A percentile compares a stretch with the other conserved stretches of the same genome.
These are phyloP conservation scores for Alitta virens DNA, from an alignment of 2,888 invertebrate species.

Conservation along the genomic window DNA sequence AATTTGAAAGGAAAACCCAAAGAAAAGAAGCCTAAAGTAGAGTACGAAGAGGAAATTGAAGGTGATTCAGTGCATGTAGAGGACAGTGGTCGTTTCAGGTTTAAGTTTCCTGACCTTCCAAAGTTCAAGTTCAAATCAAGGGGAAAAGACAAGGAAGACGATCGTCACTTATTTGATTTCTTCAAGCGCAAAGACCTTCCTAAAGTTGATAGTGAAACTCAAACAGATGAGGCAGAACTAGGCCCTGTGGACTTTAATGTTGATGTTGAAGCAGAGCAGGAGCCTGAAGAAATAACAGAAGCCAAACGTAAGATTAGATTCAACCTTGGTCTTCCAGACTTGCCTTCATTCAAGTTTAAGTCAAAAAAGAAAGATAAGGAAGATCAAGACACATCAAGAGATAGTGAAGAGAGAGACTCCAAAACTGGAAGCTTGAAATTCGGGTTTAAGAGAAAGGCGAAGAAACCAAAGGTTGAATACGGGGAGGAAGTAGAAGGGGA, in stretches of 20 bases:
- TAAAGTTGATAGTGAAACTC: background rate
- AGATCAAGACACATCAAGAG: background rate
- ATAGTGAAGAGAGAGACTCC: background rate
- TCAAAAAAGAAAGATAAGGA: background rate
- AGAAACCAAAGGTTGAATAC: background rate
- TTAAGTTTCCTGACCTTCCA: too few relatives aligned
- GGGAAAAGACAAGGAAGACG: too few relatives aligned
- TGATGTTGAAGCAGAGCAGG: background rate
- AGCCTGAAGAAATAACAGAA: too few relatives aligned
- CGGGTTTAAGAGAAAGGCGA: background rate
- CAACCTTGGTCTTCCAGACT: too few relatives aligned
- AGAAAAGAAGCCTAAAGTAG: background rate
- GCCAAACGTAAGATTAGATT: too few relatives aligned
- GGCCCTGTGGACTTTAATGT: conserved; percentile 1
- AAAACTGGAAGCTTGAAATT: background rate
- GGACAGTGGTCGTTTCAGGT: too few relatives aligned
- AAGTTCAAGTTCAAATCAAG: too few relatives aligned
- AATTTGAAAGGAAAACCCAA: background rate
- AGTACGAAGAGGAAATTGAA: background rate
- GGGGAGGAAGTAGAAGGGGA: background rate
- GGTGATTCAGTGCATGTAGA: background rate
- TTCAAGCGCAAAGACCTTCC: too few relatives aligned
- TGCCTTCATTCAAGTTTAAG: too few relatives aligned
- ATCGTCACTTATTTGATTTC: too few relatives aligned
- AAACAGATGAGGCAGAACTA: conserved; percentile 2